Percentiles rank a stretch among this genome's conserved stretches.
Conservation (phyloP, 2,797 vertebrate genomes). For the Tamandua tetradactyla region DNA sequence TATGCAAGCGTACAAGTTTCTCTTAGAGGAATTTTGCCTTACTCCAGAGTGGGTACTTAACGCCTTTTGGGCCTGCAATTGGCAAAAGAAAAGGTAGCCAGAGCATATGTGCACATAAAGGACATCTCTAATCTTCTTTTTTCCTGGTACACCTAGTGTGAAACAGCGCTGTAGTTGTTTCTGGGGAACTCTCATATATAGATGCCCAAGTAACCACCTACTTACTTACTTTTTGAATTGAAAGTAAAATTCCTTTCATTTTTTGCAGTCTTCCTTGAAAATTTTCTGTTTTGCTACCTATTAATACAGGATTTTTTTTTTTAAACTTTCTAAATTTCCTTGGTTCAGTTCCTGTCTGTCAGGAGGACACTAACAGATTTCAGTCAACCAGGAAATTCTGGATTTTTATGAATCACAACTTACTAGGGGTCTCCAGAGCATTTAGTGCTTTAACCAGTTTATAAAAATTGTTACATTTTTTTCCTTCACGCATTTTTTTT, state of each 20-base stretch:
- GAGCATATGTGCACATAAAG: constrained; percentile 32
- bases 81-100: constrained; percentile 61
- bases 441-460: constrained; percentile 16
- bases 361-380: background rate
- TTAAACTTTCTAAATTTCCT: background rate
- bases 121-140: constrained; percentile 36
- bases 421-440: background rate
- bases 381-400: constrained; percentile 2
- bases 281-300: constrained; percentile 6
- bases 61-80: constrained; percentile 35
- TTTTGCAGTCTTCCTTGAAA: background rate
- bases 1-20: background rate
- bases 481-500: background rate
- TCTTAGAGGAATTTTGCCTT: background rate
- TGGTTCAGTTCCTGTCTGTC: background rate
- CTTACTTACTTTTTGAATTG: background rate
- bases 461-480: constrained; percentile 28
- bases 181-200: background rate
- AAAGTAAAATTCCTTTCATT: background rate
- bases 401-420: constrained; percentile 20
- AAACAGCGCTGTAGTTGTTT: constrained; percentile 28
- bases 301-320: background rate
- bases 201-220: background rate
- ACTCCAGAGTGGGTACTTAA: constrained; percentile 2
- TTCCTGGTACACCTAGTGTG: constrained; percentile 8